These are phyloP conservation scores for Polyommatus icarus DNA, from an alignment of 2,888 invertebrate species.

Conservation along the genomic window DNA sequence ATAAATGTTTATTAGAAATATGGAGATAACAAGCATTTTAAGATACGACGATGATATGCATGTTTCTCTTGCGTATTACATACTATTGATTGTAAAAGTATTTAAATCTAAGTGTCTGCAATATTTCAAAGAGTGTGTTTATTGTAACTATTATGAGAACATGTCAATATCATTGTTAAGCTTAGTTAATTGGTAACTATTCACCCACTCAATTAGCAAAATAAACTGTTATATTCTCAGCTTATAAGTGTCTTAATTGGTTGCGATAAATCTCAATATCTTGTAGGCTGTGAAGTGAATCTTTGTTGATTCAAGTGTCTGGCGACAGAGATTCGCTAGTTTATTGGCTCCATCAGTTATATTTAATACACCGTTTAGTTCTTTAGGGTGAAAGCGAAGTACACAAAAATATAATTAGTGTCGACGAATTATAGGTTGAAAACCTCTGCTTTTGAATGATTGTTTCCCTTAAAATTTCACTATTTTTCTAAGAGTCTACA, in stretches of 20 bases:
- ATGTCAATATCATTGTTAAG: constrained; percentile 26
- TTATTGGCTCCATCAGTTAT: neutral
- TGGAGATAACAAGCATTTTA: neutral
- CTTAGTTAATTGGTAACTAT: constrained; percentile 34
- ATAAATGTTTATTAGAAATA: neutral
- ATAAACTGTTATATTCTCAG: constrained; percentile 26
- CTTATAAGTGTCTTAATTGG: constrained; percentile 31
- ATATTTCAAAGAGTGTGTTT: constrained; percentile 14
- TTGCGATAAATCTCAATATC: constrained; percentile 28
- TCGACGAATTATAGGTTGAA: no score
- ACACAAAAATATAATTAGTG: neutral
- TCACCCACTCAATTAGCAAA: constrained; percentile 41
- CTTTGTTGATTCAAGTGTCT: constrained; percentile 6
- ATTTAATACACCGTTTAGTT: neutral
- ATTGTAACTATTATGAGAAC: constrained; percentile 5
- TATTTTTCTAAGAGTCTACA: no score
- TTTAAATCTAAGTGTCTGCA: neutral
- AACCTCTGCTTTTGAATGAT: no score
- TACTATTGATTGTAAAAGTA: neutral
- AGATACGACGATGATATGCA: neutral
- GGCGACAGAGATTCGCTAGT: neutral
- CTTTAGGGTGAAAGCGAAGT: neutral
- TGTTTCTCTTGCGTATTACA: neutral
- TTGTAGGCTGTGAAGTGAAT: neutral
- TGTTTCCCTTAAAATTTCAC: no score